Percentiles rank a stretch among this genome's conserved stretches.
phyloP scores from a whole-genome alignment of 2,113 vertebrate species.

The Plecturocebus donacophilus region DNA sequence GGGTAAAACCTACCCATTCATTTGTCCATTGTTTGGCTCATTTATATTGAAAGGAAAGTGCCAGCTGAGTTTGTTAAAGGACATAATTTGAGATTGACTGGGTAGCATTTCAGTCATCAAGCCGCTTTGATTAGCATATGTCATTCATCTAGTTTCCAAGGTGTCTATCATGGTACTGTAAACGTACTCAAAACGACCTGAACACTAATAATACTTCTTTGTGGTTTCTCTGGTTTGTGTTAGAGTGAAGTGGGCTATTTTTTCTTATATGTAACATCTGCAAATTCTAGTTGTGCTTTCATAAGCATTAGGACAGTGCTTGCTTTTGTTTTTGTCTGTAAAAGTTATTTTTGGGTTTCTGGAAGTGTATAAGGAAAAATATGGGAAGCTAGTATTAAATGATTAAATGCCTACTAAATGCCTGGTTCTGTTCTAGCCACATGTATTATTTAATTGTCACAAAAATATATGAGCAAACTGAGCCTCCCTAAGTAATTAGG shows the following conservation, averaged over 20 bases:
- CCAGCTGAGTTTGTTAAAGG: slow-evolving; percentile 23
- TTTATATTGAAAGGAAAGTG: not conserved
- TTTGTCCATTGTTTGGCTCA: slow-evolving; percentile 22
- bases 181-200: not conserved
- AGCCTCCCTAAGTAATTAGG: not conserved
- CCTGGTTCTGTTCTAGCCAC: not conserved
- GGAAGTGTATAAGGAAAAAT: not conserved
- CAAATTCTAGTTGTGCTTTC: not conserved
- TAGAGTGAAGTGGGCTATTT: not conserved
- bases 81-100: not conserved
- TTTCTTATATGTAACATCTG: not conserved
- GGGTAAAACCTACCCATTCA: not conserved
- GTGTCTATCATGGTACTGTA: not conserved
- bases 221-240: not conserved
- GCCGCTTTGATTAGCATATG: not conserved
- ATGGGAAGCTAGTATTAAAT: not conserved
- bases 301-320: not conserved
- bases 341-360: slow-evolving; percentile 48
- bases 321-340: not conserved
- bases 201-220: not conserved
- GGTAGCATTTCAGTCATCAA: not conserved
- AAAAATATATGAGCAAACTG: not conserved
- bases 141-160: not conserved
- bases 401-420: not conserved
- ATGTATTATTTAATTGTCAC: not conserved